Conservation (phyloP, 2,888 invertebrate genomes). For the Andrena haemorrhoa region DNA sequence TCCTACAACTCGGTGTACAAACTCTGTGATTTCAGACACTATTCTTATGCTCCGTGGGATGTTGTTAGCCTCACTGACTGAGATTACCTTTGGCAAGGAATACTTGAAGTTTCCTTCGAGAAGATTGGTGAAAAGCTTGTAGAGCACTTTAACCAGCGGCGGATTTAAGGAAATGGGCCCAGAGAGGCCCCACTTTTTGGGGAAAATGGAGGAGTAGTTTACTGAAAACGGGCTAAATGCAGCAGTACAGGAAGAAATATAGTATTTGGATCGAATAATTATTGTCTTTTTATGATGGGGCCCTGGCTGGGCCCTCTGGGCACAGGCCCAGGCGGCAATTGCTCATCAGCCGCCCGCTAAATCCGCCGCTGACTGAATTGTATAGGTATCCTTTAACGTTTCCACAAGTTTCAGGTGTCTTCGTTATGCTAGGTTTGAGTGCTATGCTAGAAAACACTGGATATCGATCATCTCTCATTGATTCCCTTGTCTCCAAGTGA, state of each 20-base stretch:
- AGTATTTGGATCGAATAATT: too few species aligned
- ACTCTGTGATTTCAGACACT: slow-evolving; percentile 8
- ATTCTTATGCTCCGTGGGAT: not conserved
- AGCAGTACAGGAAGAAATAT: too few species aligned
- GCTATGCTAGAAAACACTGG: not conserved
- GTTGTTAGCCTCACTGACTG: not conserved
- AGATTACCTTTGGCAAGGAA: not conserved
- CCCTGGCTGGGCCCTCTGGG: too few species aligned
- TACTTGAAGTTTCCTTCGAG: not conserved
- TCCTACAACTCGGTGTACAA: not conserved
- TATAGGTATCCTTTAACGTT: not conserved
- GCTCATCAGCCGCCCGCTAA: too few species aligned
- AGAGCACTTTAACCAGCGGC: too few species aligned
- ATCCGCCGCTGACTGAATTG: not conserved
- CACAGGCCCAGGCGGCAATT: too few species aligned
- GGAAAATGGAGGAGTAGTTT: too few species aligned
- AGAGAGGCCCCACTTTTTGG: too few species aligned
- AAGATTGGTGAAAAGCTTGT: not conserved
- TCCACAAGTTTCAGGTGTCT: not conserved
- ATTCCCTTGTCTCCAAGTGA: not conserved
- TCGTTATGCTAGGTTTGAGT: not conserved
- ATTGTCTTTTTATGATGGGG: too few species aligned
- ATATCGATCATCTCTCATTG: not conserved
- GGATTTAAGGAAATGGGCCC: too few species aligned
- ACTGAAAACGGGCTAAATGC: too few species aligned